Base-by-base conservation (phyloP, 2,113 vertebrate species). In the Crocuta crocuta region DNA sequence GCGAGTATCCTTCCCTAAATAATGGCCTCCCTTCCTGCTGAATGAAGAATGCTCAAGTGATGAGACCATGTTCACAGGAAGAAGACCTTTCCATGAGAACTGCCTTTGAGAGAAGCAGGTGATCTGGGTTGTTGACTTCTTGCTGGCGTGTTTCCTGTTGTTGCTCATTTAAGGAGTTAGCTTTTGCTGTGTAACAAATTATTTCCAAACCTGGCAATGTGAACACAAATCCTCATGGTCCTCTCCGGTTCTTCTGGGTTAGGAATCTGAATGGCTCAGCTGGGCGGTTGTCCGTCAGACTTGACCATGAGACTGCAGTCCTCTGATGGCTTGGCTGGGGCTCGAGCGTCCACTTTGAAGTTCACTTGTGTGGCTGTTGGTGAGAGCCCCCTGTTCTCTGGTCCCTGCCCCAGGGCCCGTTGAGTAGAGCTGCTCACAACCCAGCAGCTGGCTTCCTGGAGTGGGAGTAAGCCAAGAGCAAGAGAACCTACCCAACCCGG, bases 11-110 rank as follows among this genome's bases (percentile, higher is more conserved):
- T 16, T 45, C n/a, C 50, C 39, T 61, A 16, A 81, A 65, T 33
- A 19, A 74, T 65, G 85, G 58, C 15, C 78, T 71, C 83, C 53
- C 68, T 92, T 95, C 91, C 71, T 87, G 12, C 13, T 74, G 71
- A 87, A 76, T n/a, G 28, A 65, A 81, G 55, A 83, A 95, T 31
- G n/a, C 48, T 50, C 12, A n/a, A 16, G 28, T 82, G 68, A 19
- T 10, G 73, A 92, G 73, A 45, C 63, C 71, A 73, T 83, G 66
- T 74, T 85, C 39, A 45, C 39, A 66, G 90, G 83, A 83, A 50
- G 66, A 70, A 80, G 87, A 58, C 5, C 7, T 39, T 86, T 80
- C 70, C 23, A 19, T 12, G 10, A 84, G 21, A 87, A 89, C 31
- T 71, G 4, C 68, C 26, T 85, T 65, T n/a, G 78, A 45, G 71